Conservation (phyloP, 1,140 invertebrate genomes). For the Idris sp. region DNA sequence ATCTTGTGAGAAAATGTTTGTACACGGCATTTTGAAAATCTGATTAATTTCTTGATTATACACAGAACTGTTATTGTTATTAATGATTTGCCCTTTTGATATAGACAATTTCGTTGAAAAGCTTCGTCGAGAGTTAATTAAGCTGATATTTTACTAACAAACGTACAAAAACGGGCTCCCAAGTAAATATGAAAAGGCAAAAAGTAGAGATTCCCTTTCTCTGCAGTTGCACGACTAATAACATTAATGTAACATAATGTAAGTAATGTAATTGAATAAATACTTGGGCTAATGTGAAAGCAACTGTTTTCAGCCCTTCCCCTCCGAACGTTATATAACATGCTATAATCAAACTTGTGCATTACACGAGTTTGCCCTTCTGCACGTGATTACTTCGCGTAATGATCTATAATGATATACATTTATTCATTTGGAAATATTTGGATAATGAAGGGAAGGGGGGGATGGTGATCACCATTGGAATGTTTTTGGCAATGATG, state of each 20-base stretch:
- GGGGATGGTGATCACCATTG: constrained; percentile 48
- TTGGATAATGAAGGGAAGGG: constrained; percentile 41
- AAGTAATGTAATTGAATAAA: constrained; percentile 71
- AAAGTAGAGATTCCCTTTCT: constrained; percentile 24
- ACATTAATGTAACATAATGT: constrained; percentile 69
- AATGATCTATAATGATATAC: constrained; percentile 57
- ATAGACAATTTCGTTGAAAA: no score
- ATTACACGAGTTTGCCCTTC: constrained; percentile 49
- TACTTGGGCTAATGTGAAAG: constrained; percentile 42
- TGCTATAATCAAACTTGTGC: constrained; percentile 52
- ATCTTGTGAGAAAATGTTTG: no score
- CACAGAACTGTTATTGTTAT: no score
- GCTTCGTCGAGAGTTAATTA: no score
- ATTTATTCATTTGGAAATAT: constrained; percentile 55
- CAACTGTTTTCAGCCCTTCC: constrained; percentile 43
- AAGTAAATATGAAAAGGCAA: constrained; percentile 2
- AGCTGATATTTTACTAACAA: no score
- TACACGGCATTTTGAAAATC: no score
- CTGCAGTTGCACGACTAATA: constrained; percentile 64
- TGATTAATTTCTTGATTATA: no score
- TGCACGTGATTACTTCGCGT: constrained; percentile 43
- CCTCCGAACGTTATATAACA: no score
- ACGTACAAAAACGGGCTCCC: no score
- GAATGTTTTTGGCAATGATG: constrained; percentile 29
- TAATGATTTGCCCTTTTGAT: no score